Percentiles rank a stretch among this genome's conserved stretches.
Evolutionary conservation across 2,113 vertebrate genomes (phyloP).

Genomic region (Elaphurus davidianus): DNA sequence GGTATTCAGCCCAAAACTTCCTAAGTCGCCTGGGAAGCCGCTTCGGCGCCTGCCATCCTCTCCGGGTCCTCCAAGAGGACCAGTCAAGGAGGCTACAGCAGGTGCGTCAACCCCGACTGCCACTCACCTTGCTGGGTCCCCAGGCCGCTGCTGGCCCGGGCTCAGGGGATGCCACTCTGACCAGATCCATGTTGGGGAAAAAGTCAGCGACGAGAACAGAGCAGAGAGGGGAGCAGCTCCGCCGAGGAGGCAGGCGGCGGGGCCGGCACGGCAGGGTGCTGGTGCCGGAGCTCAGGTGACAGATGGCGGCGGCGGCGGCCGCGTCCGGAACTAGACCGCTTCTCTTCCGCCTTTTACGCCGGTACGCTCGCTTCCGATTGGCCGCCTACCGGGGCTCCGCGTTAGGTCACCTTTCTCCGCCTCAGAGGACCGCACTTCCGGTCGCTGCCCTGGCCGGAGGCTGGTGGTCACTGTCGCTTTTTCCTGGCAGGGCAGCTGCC

Average conservation of each 20-base stretch:
- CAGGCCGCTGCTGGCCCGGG: conserved; percentile 56
- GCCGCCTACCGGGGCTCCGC: background rate
- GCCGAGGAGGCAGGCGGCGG: background rate
- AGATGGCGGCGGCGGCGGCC: conserved; percentile 58
- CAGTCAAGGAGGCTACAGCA: background rate
- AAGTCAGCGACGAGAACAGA: background rate
- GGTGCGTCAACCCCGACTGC: background rate
- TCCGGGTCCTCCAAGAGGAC: background rate
- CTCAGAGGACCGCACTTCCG: background rate
- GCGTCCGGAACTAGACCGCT: conserved; percentile 58
- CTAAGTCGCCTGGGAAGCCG: background rate
- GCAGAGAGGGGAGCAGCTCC: background rate
- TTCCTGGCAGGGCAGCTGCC: accelerated
- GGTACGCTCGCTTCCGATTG: conserved; percentile 35
- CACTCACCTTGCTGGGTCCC: conserved; percentile 65
- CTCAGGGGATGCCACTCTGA: conserved; percentile 69
- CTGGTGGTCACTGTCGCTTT: accelerated
- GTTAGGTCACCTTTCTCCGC: background rate
- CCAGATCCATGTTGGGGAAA: conserved; percentile 59
- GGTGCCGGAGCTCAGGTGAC: conserved; percentile 15
- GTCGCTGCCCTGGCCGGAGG: accelerated
- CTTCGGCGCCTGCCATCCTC: background rate
- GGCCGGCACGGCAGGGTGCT: background rate
- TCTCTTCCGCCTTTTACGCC: conserved; percentile 53
- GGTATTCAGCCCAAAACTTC: background rate